Evolutionary conservation across 2,113 vertebrate species (phyloP).

Genomic region (Sigmodon hispidus): DNA sequence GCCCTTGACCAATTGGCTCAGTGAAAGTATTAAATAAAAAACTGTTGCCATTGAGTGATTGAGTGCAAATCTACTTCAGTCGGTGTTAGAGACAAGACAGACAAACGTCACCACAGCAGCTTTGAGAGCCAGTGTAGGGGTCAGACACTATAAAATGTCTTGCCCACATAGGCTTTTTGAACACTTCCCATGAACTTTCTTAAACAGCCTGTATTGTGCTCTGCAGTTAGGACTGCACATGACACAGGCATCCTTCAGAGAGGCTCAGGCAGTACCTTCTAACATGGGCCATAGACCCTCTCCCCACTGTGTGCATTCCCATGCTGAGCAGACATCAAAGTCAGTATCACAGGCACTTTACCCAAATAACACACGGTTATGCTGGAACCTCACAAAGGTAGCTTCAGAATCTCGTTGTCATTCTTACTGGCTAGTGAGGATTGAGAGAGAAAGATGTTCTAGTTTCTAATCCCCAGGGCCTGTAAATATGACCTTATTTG

Average conservation of each 20-base stretch:
- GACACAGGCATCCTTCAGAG: neutral
- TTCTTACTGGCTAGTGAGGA: neutral
- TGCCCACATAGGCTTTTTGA: neutral
- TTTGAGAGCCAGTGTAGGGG: neutral
- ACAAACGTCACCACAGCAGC: neutral
- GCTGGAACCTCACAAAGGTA: neutral
- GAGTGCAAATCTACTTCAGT: neutral
- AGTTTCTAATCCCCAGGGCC: neutral
- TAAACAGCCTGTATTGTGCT: neutral
- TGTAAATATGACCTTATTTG: neutral
- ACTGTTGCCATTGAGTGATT: neutral
- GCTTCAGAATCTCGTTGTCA: neutral
- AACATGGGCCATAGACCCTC: neutral
- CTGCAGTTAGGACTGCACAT: neutral
- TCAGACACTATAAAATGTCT: neutral
- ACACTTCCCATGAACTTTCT: neutral
- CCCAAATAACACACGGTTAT: neutral
- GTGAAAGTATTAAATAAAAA: neutral
- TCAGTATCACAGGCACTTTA: neutral
- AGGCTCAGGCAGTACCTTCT: neutral
- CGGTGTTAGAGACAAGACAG: neutral
- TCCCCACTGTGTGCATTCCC: neutral
- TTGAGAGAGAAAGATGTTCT: neutral
- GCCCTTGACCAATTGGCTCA: constrained; percentile 39
- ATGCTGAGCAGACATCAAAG: neutral